A percentile compares a stretch with the other conserved stretches of the same genome.
These are phyloP conservation scores for Eupithecia insigniata DNA, from an alignment of 2,888 invertebrate species.

Conservation along the genomic window DNA sequence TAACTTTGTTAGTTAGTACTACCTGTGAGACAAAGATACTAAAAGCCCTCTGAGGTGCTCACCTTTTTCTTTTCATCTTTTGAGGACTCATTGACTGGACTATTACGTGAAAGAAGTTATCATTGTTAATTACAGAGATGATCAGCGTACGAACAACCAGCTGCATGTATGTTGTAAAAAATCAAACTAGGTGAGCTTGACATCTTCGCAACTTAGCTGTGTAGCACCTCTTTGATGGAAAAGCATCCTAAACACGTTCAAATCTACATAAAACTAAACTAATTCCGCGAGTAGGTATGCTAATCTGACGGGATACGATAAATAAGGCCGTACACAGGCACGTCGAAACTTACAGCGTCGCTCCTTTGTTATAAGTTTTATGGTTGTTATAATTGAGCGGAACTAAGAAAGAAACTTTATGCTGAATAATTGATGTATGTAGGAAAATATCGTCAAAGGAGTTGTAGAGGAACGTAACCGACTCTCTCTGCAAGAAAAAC, in stretches of 20 bases:
- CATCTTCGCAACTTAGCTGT: background rate
- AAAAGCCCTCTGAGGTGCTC: too few species aligned
- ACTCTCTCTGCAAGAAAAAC: background rate
- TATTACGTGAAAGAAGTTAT: too few species aligned
- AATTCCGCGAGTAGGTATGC: conserved; percentile 50
- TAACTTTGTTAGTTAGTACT: too few species aligned
- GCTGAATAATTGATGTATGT: conserved; percentile 20
- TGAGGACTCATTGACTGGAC: too few species aligned
- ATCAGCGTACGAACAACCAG: background rate
- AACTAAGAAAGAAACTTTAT: conserved; percentile 17
- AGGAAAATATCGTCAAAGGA: conserved; percentile 11
- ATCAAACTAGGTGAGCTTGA: background rate
- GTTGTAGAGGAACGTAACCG: background rate
- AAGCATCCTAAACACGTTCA: conserved; percentile 13
- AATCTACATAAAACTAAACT: conserved; percentile 35
- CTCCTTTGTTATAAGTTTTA: conserved; percentile 64
- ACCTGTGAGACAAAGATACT: too few species aligned
- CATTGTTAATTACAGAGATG: background rate
- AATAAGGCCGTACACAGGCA: conserved; percentile 57
- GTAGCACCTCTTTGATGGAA: background rate
- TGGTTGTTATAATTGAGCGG: conserved; percentile 60
- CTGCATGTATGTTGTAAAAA: too few species aligned
- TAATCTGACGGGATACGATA: conserved; percentile 65
- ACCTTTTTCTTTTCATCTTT: too few species aligned
- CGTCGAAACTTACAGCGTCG: conserved; percentile 58